Evolutionary conservation across 2,888 invertebrate species (phyloP).

Genomic region (Xestia c-nigrum): DNA sequence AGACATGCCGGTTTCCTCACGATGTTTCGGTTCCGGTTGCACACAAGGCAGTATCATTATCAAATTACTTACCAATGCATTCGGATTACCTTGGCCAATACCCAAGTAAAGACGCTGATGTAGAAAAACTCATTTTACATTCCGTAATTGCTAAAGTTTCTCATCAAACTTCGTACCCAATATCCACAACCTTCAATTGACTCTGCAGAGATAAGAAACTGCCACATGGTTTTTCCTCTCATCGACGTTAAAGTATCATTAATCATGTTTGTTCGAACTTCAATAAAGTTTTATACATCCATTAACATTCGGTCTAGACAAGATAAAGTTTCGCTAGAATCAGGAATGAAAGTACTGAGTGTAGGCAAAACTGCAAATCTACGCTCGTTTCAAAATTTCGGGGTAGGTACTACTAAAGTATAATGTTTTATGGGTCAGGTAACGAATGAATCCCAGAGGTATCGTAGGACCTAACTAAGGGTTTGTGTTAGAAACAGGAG

Average conservation of each 20-base stretch:
- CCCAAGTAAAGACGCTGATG: neutral
- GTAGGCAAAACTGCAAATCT: conserved; percentile 11
- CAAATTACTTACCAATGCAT: neutral
- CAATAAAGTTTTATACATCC: conserved; percentile 42
- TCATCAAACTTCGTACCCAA: conserved; percentile 12
- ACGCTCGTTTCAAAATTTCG: conserved; percentile 24
- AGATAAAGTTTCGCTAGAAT: conserved; percentile 33
- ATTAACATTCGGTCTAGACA: conserved; percentile 52
- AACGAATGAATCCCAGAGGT: conserved; percentile 36
- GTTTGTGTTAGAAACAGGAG: conserved; percentile 28
- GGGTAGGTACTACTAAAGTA: conserved; percentile 16
- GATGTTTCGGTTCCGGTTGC: no score
- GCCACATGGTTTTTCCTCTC: conserved; percentile 16
- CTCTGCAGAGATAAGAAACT: conserved; percentile 41
- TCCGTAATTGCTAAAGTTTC: conserved; percentile 22
- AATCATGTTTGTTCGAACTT: conserved; percentile 43
- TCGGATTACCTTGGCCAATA: neutral
- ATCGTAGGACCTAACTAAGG: conserved; percentile 38
- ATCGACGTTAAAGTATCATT: conserved; percentile 32
- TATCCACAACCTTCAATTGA: conserved; percentile 24
- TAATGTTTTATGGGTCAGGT: conserved; percentile 43
- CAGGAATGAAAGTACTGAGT: conserved; percentile 17
- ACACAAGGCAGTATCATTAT: neutral
- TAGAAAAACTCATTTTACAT: neutral
- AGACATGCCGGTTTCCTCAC: no score